phyloP scores from a whole-genome alignment of 1,140 invertebrate species.

The Formica exsecta region DNA sequence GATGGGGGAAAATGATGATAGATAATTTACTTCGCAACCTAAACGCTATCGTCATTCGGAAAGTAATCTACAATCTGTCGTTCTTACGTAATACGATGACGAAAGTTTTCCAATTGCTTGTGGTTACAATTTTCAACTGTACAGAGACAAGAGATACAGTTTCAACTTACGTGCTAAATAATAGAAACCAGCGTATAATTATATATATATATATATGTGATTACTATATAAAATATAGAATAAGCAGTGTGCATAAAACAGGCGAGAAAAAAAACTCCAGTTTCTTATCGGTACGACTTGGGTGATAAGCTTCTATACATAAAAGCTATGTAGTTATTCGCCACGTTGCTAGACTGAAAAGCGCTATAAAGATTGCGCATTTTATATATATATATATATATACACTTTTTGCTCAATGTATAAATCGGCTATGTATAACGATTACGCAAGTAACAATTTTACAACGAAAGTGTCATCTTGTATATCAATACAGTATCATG shows the following conservation, averaged over 20 bases:
- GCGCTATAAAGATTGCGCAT: slow-evolving; percentile 7
- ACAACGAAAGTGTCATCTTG: no score
- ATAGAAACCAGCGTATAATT: neutral
- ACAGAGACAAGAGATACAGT: neutral
- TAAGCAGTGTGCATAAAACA: neutral
- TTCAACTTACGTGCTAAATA: neutral
- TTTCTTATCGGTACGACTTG: slow-evolving; percentile 29
- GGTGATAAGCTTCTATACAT: slow-evolving; percentile 23
- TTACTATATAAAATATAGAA: neutral
- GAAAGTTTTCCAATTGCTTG: neutral
- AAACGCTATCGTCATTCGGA: neutral
- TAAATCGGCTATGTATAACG: neutral
- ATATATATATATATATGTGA: neutral
- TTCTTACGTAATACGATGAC: slow-evolving; percentile 1
- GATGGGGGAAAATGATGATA: neutral
- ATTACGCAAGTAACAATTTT: neutral
- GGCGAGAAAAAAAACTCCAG: slow-evolving; percentile 1
- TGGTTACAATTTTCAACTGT: neutral
- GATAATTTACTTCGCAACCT: neutral
- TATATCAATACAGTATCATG: no score
- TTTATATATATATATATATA: no score
- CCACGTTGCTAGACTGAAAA: neutral
- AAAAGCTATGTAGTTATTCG: neutral
- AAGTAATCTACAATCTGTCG: neutral
- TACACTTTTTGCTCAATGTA: neutral